These are phyloP conservation scores for Xiphophorus couchianus DNA, from an alignment of 2,113 vertebrate genomes.

Conservation along the genomic window DNA sequence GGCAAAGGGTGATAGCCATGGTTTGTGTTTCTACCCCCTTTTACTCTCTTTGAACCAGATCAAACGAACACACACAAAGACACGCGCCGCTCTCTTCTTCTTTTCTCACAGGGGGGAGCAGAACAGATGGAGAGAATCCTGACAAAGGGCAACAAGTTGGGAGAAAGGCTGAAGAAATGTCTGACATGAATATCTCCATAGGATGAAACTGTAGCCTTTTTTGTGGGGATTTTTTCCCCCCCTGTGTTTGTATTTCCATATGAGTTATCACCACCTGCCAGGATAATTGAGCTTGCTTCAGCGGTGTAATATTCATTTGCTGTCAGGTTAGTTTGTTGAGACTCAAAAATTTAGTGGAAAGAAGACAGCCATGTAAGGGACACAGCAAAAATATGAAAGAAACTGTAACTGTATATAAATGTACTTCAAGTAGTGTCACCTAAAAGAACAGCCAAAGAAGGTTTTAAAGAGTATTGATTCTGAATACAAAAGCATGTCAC, in stretches of 20 bases:
- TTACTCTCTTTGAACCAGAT: constrained; percentile 38
- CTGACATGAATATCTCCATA: constrained; percentile 10
- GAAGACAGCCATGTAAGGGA: no score
- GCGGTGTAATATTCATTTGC: constrained; percentile 32
- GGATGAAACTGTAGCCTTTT: constrained; percentile 13
- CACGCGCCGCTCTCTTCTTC: neutral
- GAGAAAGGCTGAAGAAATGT: constrained; percentile 32
- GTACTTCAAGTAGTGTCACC: neutral
- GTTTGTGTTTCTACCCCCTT: constrained; percentile 37
- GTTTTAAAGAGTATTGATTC: neutral
- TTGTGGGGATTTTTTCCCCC: neutral
- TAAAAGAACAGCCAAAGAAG: neutral
- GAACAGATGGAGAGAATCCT: constrained; percentile 40
- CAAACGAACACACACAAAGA: constrained; percentile 17
- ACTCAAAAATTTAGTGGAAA: neutral
- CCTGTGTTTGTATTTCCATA: neutral
- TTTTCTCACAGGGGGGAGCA: constrained; percentile 8
- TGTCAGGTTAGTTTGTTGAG: constrained; percentile 20
- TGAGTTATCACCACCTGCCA: neutral
- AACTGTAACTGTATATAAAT: neutral
- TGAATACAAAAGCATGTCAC: neutral
- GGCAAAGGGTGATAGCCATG: constrained; percentile 46
- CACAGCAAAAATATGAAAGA: neutral
- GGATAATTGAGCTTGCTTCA: constrained; percentile 13
- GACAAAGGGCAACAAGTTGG: constrained; percentile 28